Conservation (phyloP, 2,888 invertebrate genomes). For the Drosophila rubida region DNA sequence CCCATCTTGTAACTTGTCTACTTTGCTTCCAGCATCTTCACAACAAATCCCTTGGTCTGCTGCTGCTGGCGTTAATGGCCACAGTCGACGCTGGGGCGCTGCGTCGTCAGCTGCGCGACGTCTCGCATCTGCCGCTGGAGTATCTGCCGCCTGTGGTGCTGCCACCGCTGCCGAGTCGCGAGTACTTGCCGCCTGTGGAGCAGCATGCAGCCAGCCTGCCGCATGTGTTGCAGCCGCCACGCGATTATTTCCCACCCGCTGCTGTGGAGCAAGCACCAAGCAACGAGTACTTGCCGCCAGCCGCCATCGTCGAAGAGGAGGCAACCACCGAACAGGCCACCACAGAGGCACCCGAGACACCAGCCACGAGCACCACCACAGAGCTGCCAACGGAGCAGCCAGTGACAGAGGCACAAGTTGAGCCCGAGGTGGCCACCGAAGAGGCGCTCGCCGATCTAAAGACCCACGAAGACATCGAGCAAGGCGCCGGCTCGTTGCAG, state of each 20-base stretch:
- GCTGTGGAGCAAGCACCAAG: conserved; percentile 43
- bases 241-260: conserved; percentile 68
- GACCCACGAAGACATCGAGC: conserved; percentile 51
- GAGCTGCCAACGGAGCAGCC: conserved; percentile 11
- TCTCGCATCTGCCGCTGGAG: conserved; percentile 74
- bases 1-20: neutral
- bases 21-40: conserved; percentile 20
- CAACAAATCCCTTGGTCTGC: conserved; percentile 11
- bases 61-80: conserved; percentile 22
- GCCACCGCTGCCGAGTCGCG: conserved; percentile 72
- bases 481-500: conserved; percentile 52
- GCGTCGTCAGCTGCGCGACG: conserved; percentile 74
- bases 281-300: conserved; percentile 69
- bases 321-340: conserved; percentile 35
- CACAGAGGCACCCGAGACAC: conserved; percentile 29
- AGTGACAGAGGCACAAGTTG: conserved; percentile 26
- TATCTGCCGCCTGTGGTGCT: conserved; percentile 75
- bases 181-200: conserved; percentile 79
- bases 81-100: conserved; percentile 26
- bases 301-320: conserved; percentile 24
- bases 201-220: conserved; percentile 63
- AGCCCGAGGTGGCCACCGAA: conserved; percentile 33
- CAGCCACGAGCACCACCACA: conserved; percentile 27
- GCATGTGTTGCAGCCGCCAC: conserved; percentile 62
- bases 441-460: conserved; percentile 40